Conservation (phyloP, 2,113 vertebrate genomes). For the Bubo blakistoni region DNA sequence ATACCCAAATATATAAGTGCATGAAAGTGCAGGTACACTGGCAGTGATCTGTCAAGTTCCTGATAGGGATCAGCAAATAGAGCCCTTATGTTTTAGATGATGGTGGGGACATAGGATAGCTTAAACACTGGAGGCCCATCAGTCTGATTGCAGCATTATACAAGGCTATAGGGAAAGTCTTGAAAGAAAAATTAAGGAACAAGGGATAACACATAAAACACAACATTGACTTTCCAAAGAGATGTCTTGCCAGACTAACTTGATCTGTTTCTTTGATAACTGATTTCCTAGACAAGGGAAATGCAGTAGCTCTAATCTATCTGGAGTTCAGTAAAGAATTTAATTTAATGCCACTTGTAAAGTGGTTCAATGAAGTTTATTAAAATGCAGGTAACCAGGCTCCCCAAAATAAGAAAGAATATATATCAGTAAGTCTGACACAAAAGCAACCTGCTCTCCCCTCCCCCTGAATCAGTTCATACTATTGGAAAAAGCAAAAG, state of each 20-base stretch:
- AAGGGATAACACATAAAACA: fast-evolving
- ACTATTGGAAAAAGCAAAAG: not conserved
- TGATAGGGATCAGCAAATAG: not conserved
- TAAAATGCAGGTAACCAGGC: not conserved
- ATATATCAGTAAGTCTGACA: not conserved
- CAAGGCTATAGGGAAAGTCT: not conserved
- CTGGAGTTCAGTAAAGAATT: not conserved
- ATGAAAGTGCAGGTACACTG: not conserved
- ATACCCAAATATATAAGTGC: not conserved
- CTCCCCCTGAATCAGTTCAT: not conserved
- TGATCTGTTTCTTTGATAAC: not conserved
- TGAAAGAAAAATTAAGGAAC: not conserved
- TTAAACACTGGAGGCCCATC: not conserved
- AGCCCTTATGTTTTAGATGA: not conserved
- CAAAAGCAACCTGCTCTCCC: not conserved
- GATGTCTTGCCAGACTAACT: not conserved
- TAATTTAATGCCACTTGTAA: not conserved
- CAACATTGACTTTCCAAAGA: not conserved
- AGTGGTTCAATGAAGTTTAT: not conserved
- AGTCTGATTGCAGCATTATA: fast-evolving
- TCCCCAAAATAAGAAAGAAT: not conserved
- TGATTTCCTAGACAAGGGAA: not conserved
- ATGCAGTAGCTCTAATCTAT: not conserved
- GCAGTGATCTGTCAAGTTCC: not conserved
- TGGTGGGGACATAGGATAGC: not conserved